Conservation (phyloP, 2,113 vertebrate species). For the Todiramphus chloris region DNA sequence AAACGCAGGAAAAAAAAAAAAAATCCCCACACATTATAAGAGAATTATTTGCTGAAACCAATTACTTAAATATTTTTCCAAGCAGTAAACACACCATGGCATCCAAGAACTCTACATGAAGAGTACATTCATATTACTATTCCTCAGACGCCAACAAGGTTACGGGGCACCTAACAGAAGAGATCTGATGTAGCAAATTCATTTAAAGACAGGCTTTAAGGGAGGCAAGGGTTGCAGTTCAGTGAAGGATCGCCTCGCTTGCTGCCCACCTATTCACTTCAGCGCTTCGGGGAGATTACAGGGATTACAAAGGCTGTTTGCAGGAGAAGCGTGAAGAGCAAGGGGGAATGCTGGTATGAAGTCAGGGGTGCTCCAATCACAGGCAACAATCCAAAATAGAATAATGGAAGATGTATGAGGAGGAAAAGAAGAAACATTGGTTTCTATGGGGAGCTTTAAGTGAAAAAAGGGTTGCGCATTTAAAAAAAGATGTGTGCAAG, state of each 20-base stretch:
- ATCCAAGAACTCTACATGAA: background rate
- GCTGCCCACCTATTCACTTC: background rate
- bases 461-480: background rate
- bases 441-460: background rate
- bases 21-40: background rate
- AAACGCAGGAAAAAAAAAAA: background rate
- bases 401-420: accelerated
- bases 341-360: background rate
- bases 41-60: background rate
- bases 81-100: background rate
- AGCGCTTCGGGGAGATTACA: accelerated
- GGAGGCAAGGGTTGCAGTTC: background rate
- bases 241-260: background rate
- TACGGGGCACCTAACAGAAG: background rate
- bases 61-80: constrained; percentile 15
- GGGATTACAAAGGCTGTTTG: background rate
- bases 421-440: background rate
- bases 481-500: background rate
- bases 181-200: background rate
- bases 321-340: background rate
- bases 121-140: background rate
- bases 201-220: background rate
- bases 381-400: background rate
- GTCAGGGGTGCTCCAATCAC: background rate
- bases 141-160: background rate